Base-by-base conservation (phyloP, 2,113 vertebrate genomes). In the Irena cyanogastra region DNA sequence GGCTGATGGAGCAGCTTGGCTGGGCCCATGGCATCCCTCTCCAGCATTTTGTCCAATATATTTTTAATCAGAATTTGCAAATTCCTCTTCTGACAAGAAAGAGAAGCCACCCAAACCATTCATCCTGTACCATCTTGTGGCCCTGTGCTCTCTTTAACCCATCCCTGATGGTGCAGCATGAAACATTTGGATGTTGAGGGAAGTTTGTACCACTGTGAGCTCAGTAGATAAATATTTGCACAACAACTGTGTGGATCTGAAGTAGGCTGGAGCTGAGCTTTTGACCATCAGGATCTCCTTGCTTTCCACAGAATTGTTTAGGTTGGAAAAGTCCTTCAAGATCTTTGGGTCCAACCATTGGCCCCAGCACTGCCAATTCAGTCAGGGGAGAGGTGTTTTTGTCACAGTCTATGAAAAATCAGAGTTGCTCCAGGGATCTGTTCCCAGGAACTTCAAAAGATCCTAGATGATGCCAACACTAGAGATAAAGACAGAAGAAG, bases 211-310 rank as follows among this genome's bases (percentile, higher is more conserved):
- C 42, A 14, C 16, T 27, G 28, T 57, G 60, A 94, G 16, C 41
- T 52, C 37, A 18, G 69, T 28, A 77, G n/a, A 44, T 16, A 80
- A 69, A 20, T 61, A 89, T 47, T 64, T 72, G 20, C n/a, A 57
- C 23, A 41, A 66, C 22, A 41, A 68, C 6, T 0, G 0, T 31
- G 7, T 61, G 59, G 24, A 24, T 69, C 18, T 0, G 0, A 44
- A 39, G 44, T 1, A 2, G 20, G 30, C 22, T 69, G 37, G 33
- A 76, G 37, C 37, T 70, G 17, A 71, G 53, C 30, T 82, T 57
- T 52, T 9, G 44, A 5, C 16, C 39, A 20, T 61, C 42, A 47
- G 37, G 6, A 24, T 45, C 24, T 60, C 26, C 31, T 61, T 45
- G 19, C 21, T 66, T 72, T 65, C 45, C 59, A 31, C 0, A 45